phyloP scores from a whole-genome alignment of 2,113 vertebrate species.

The Neopipo cinnamomea region DNA sequence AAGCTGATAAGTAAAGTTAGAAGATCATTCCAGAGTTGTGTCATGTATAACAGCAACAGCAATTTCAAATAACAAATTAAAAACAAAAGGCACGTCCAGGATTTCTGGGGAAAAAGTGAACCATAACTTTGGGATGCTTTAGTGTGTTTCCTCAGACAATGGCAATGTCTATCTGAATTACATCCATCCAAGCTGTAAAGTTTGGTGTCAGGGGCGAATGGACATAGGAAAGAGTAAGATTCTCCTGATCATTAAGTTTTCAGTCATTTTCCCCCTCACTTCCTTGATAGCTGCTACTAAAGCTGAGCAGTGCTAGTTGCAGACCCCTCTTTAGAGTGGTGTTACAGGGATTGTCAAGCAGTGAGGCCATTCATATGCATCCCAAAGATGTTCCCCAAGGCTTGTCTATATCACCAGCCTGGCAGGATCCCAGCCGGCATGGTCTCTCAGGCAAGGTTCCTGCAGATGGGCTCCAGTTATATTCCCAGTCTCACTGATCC shows the following conservation, averaged over 20 bases:
- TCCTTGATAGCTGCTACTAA: background rate
- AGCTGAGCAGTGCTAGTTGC: background rate
- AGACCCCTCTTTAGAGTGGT: background rate
- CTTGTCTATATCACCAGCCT: background rate
- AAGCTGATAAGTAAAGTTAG: background rate
- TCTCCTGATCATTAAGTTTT: background rate
- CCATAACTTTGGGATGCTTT: background rate
- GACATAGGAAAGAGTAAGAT: accelerated
- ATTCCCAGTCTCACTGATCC: background rate
- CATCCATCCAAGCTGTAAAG: background rate
- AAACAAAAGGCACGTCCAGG: background rate
- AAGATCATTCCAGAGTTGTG: background rate
- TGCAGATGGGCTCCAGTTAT: accelerated
- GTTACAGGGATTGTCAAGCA: background rate
- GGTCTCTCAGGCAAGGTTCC: background rate
- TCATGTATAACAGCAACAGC: background rate
- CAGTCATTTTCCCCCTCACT: background rate
- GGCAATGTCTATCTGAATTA: background rate
- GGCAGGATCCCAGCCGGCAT: background rate
- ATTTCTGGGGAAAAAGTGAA: background rate
- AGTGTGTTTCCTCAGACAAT: background rate
- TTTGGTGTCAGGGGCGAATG: background rate
- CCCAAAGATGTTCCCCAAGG: background rate
- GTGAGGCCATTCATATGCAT: background rate
- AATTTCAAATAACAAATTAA: background rate